Percentiles rank a stretch among this genome's conserved stretches.
Evolutionary conservation across 2,797 vertebrate species (phyloP).

Genomic region (Parauchenoglanis ngamensis): DNA sequence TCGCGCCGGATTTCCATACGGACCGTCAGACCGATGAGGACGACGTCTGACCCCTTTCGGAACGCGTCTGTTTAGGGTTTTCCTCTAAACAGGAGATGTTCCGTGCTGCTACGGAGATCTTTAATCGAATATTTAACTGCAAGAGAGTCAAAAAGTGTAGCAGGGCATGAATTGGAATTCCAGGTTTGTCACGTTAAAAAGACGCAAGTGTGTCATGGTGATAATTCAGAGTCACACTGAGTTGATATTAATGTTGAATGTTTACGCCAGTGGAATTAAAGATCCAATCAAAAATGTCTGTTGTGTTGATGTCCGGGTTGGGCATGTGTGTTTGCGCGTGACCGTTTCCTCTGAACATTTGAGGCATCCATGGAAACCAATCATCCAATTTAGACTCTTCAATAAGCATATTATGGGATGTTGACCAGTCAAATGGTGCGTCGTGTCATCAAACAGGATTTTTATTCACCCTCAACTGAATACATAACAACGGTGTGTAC

Average conservation of each 20-base stretch:
- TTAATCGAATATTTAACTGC: neutral
- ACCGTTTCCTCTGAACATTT: neutral
- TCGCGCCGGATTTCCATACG: constrained; percentile 48
- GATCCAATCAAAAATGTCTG: neutral
- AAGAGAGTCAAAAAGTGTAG: no score
- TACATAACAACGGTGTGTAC: neutral
- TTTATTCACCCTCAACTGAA: neutral
- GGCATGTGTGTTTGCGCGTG: neutral
- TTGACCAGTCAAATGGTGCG: neutral
- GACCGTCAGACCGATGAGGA: constrained; percentile 28
- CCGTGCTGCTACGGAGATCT: neutral
- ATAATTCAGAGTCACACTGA: neutral
- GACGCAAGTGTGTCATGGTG: neutral
- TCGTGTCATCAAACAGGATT: neutral
- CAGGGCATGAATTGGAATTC: neutral
- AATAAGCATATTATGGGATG: neutral
- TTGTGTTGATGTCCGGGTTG: neutral
- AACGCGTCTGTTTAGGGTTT: neutral
- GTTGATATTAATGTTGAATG: neutral
- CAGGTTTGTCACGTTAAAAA: neutral
- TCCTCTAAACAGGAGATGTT: neutral
- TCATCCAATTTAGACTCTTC: neutral
- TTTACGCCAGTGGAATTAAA: neutral
- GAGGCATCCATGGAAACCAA: neutral
- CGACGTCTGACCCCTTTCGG: neutral